Conservation (phyloP, 1,140 invertebrate species). For the Sycophaga agraensis region DNA sequence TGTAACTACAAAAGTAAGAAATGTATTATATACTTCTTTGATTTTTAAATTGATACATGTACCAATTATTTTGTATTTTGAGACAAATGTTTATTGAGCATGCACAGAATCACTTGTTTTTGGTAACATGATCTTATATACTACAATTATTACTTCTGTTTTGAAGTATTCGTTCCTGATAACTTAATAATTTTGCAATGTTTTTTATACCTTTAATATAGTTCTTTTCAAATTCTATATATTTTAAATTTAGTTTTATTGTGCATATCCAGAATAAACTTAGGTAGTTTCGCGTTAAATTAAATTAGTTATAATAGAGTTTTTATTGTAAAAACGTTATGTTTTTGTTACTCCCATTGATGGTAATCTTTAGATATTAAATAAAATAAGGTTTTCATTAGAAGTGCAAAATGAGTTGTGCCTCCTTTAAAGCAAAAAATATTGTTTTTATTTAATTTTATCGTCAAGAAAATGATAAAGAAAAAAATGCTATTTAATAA, state of each 20-base stretch:
- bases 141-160: too few relatives aligned
- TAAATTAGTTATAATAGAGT: constrained; percentile 14
- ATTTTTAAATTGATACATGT: too few relatives aligned
- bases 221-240: neutral
- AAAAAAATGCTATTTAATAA: too few relatives aligned
- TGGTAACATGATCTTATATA: too few relatives aligned
- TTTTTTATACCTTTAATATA: neutral
- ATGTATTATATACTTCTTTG: too few relatives aligned
- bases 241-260: neutral
- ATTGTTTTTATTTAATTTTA: neutral
- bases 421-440: neutral
- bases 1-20: too few relatives aligned
- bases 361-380: constrained; percentile 1
- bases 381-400: neutral
- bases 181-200: neutral
- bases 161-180: constrained; percentile 1
- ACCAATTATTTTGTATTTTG: too few relatives aligned
- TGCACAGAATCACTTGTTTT: too few relatives aligned
- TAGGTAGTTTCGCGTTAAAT: neutral
- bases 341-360: constrained; percentile 3
- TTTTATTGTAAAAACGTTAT: constrained; percentile 13
- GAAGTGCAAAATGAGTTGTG: neutral
- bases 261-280: neutral
- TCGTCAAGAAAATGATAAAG: too few relatives aligned
- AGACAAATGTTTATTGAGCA: too few relatives aligned